phyloP scores from a whole-genome alignment of 2,113 vertebrate species.

The Beaufortia kweichowensis region DNA sequence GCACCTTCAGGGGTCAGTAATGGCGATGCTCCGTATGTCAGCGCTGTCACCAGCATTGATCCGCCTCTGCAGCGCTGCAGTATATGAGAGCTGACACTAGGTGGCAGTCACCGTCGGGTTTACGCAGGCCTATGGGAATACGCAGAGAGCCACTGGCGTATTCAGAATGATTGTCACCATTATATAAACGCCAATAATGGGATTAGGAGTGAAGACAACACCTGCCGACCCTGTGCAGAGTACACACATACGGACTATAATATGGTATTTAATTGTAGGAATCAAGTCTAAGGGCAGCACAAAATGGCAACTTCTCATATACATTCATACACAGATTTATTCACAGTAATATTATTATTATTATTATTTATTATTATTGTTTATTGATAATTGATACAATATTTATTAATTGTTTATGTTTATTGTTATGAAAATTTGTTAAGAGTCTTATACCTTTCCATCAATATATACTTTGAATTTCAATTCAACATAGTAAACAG shows the following conservation, averaged over 20 bases:
- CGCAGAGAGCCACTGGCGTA: slow-evolving; percentile 62
- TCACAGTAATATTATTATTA: too few species aligned
- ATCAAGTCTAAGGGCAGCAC: background rate
- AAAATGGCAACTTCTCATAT: too few species aligned
- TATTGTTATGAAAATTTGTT: too few species aligned
- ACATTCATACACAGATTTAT: background rate
- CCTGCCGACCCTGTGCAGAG: background rate
- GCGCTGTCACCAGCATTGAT: slow-evolving; percentile 40
- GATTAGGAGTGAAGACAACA: slow-evolving; percentile 60
- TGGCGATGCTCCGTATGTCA: slow-evolving; percentile 43
- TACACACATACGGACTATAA: background rate
- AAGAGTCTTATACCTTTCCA: too few species aligned
- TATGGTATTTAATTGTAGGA: background rate
- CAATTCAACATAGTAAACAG: too few species aligned
- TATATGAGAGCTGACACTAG: slow-evolving; percentile 59
- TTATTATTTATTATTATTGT: too few species aligned
- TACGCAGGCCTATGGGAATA: slow-evolving; percentile 13
- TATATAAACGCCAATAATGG: slow-evolving; percentile 80
- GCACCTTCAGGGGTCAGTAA: slow-evolving; percentile 46
- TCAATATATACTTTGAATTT: too few species aligned
- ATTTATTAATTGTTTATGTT: too few species aligned
- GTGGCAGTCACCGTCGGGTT: slow-evolving; percentile 67
- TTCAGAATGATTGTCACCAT: slow-evolving; percentile 70
- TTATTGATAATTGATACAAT: too few species aligned
- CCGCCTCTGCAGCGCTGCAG: slow-evolving; percentile 39